Percentiles rank a stretch among this genome's conserved stretches.
These are phyloP conservation scores for Pleuronectes platessa DNA, from an alignment of 2,113 vertebrate genomes.

Conservation along the genomic window DNA sequence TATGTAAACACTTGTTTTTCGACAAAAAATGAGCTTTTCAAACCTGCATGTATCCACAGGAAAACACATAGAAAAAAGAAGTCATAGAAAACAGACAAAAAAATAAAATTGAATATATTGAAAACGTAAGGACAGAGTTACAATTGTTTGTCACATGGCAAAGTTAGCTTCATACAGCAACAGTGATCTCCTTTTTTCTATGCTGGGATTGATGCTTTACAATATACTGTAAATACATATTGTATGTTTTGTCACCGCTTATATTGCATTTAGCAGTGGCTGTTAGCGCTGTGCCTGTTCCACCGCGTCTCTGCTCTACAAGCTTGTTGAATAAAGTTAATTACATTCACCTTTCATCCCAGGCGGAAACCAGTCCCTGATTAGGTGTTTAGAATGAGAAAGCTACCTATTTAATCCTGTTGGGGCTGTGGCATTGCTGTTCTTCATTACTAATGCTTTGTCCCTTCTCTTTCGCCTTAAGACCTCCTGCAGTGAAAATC, in stretches of 20 bases:
- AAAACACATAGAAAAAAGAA: slow-evolving; percentile 3
- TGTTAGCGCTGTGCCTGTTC: slow-evolving; percentile 13
- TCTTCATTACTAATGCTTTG: slow-evolving; percentile 20
- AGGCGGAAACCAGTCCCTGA: slow-evolving; percentile 37
- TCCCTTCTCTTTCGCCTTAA: not conserved
- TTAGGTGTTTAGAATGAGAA: slow-evolving; percentile 47
- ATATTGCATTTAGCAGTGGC: slow-evolving; percentile 5
- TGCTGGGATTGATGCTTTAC: not conserved
- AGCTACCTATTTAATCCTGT: slow-evolving; percentile 22
- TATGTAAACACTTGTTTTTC: slow-evolving; percentile 40
- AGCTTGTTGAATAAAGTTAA: slow-evolving; percentile 41
- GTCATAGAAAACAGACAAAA: too few relatives aligned
- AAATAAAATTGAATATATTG: not conserved
- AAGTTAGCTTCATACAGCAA: too few relatives aligned
- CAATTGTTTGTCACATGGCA: not conserved
- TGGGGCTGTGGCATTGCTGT: slow-evolving; percentile 14
- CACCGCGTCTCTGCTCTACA: slow-evolving; percentile 23
- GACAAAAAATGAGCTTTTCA: slow-evolving; percentile 9
- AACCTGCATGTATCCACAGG: slow-evolving; percentile 22
- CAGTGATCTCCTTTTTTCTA: not conserved
- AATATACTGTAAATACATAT: not conserved
- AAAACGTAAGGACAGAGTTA: slow-evolving; percentile 10
- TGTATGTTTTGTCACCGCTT: not conserved
- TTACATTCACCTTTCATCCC: slow-evolving; percentile 40
- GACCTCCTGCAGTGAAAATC: not conserved